These are phyloP conservation scores for Amorpha juglandis DNA, from an alignment of 2,888 invertebrate species.

Conservation along the genomic window DNA sequence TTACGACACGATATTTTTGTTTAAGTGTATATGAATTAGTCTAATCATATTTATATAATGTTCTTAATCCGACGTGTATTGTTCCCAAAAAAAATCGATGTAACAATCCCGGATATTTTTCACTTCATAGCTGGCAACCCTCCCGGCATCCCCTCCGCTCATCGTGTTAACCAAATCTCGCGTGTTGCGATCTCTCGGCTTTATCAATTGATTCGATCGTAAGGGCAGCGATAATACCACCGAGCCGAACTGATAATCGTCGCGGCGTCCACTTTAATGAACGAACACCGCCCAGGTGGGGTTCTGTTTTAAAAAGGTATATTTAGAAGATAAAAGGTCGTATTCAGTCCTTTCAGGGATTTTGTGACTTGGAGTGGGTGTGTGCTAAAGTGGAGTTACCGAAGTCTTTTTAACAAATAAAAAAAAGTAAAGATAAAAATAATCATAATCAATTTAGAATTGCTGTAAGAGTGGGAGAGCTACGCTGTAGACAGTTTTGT, in stretches of 20 bases:
- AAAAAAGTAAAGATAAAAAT: too few relatives aligned
- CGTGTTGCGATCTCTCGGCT: conserved; percentile 58
- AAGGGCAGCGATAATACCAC: conserved; percentile 20
- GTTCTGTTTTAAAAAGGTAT: background rate
- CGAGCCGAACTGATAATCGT: background rate
- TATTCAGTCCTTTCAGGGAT: background rate
- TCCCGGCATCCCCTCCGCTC: conserved; percentile 58
- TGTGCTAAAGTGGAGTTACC: too few relatives aligned
- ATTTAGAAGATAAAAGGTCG: background rate
- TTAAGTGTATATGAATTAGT: too few relatives aligned
- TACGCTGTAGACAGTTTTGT: too few relatives aligned
- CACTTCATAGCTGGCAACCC: conserved; percentile 23
- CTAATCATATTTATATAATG: too few relatives aligned
- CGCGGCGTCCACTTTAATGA: background rate
- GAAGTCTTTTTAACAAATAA: too few relatives aligned
- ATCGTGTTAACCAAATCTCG: conserved; percentile 71
- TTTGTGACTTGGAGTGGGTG: background rate
- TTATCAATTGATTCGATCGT: conserved; percentile 49
- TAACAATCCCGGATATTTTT: background rate
- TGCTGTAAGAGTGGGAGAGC: too few relatives aligned
- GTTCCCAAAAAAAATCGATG: background rate
- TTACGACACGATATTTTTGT: too few relatives aligned
- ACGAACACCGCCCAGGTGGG: background rate
- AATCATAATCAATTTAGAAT: too few relatives aligned
- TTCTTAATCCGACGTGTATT: too few relatives aligned